Evolutionary conservation across 2,888 invertebrate genomes (phyloP).

Genomic region (Magallana nippona): DNA sequence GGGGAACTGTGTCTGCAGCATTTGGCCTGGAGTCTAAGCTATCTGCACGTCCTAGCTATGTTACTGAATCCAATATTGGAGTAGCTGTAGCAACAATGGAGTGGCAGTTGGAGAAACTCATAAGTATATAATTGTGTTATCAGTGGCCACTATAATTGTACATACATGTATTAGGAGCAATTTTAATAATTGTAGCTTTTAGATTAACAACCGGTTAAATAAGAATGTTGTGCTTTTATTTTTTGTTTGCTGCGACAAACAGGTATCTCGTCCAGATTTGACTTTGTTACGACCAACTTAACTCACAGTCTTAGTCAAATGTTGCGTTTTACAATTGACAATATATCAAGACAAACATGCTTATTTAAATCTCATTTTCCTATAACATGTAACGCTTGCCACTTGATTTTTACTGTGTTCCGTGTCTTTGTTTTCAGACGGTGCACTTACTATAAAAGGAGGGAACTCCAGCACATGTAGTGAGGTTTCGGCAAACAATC

Average conservation of each 20-base stretch:
- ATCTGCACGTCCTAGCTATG: neutral
- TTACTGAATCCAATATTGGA: neutral
- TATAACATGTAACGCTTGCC: no score
- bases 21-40: neutral
- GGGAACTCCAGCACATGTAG: neutral
- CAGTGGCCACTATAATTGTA: neutral
- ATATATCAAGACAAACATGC: no score
- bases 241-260: no score
- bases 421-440: neutral
- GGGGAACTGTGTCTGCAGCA: neutral
- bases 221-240: neutral
- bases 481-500: neutral
- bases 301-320: no score
- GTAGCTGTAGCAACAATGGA: neutral
- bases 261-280: no score
- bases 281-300: no score
- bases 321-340: no score
- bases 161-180: no score
- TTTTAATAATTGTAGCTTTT: neutral
- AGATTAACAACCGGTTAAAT: neutral
- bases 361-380: no score
- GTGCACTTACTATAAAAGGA: neutral
- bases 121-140: neutral
- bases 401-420: no score
- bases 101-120: neutral